Base-by-base conservation (phyloP, 2,797 vertebrate species). In the Aphelocoma californica region DNA sequence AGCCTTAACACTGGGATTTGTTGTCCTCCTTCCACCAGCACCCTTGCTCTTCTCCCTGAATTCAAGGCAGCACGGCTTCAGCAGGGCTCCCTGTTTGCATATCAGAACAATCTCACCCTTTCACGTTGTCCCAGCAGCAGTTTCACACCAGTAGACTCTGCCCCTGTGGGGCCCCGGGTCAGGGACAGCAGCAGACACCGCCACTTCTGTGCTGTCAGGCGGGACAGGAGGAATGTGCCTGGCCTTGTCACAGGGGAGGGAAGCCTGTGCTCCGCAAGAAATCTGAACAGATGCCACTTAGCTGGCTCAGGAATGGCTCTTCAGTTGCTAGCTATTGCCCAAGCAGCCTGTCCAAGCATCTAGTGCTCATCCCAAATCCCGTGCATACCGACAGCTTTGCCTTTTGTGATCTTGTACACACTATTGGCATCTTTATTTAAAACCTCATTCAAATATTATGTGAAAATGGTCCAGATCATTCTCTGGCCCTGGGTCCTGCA, bases 231-330 rank as follows among this genome's bases (percentile, higher is more conserved):
- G 77, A 94, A 79, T 78, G 81, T 80, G 82, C 81, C 85, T 67
- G 13, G 36, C 90, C 86, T 81, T 90, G 58, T 85, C 90, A 73
- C 58, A 64, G 58, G 25, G 42, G 61, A 89, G 66, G 34, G 40
- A 89, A 92, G 85, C 32, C 70, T 42, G 47, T 0, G 2, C 47
- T 72, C 14, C 0, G 14, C 44, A 38, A 91, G 92, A 83, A 86
- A 88, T 71, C 75, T 64, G 66, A 91, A 77, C 82, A 92, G 93
- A 95, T 83, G 90, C 87, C 82, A 81, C 69, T 82, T 48, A 77
- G 69, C 72, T 91, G 93, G 62, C 88, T 89, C 9, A 6, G 62
- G 92, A 94, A 87, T 62, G 38, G 32, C 83, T 79, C 81, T 89
- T 86, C 54, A 24, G 51, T 77, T 82, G 51, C 77, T 92, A 83